Evolutionary conservation across 2,797 vertebrate species (phyloP).

Genomic region (Austrolebias charrua): DNA sequence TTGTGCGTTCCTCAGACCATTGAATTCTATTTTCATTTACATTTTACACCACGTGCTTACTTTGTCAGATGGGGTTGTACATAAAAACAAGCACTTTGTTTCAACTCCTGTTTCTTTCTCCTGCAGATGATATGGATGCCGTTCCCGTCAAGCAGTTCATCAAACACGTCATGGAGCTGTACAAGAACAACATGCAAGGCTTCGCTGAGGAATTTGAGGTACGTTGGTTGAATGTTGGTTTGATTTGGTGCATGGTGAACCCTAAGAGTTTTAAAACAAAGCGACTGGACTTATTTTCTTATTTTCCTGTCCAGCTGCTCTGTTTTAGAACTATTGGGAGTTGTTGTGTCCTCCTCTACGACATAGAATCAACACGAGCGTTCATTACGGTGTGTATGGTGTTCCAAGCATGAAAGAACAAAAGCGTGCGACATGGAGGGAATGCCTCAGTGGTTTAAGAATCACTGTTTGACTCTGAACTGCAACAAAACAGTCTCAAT

Average conservation of each 20-base stretch:
- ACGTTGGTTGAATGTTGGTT: conserved; percentile 3
- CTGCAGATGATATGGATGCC: conserved; percentile 96
- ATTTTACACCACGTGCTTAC: too few species aligned
- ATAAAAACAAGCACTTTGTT: neutral
- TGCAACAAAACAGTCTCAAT: too few species aligned
- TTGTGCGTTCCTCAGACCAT: too few species aligned
- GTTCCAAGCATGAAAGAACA: conserved; percentile 9
- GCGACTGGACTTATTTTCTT: too few species aligned
- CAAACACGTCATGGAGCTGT: conserved; percentile 95
- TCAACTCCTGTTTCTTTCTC: conserved; percentile 24
- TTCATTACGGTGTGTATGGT: neutral
- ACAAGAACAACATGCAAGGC: conserved; percentile 94
- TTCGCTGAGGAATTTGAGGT: conserved; percentile 99
- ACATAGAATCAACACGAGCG: too few species aligned
- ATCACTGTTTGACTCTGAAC: too few species aligned
- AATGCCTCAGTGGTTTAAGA: too few species aligned
- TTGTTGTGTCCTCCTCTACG: too few species aligned
- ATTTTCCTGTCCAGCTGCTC: too few species aligned
- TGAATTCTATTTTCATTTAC: too few species aligned
- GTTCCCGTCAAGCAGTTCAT: conserved; percentile 94
- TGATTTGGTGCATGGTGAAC: conserved; percentile 2
- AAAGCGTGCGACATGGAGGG: too few species aligned
- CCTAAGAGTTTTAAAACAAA: neutral
- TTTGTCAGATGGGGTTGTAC: neutral
- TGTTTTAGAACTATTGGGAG: too few species aligned